These are phyloP conservation scores for Arvicanthis niloticus DNA, from an alignment of 2,113 vertebrate genomes.

Conservation along the genomic window DNA sequence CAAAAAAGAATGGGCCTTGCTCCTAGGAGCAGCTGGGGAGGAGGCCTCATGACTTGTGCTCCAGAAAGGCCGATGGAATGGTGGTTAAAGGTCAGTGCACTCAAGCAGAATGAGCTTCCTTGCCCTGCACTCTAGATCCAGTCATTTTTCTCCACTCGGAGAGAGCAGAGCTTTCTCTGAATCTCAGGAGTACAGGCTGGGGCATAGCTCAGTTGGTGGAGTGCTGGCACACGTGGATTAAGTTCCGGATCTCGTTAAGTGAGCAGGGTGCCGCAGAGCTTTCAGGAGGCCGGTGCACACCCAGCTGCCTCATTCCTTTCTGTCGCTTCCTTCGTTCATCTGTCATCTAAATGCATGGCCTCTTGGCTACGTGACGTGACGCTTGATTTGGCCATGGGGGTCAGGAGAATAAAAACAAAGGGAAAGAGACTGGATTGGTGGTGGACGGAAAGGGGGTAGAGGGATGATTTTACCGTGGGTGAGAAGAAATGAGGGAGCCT, in stretches of 20 bases:
- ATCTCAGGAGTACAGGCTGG: background rate
- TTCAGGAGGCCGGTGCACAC: background rate
- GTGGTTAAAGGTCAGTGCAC: conserved; percentile 22
- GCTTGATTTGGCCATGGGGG: background rate
- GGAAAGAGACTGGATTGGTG: background rate
- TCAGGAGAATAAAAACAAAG: background rate
- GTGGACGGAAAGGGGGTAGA: background rate
- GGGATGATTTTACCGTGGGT: background rate
- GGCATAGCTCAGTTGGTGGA: background rate
- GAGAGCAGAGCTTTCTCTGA: background rate
- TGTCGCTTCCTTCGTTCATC: background rate
- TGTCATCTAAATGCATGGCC: background rate
- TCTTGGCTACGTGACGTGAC: background rate
- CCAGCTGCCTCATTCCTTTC: background rate
- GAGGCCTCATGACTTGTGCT: background rate
- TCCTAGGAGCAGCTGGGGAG: background rate
- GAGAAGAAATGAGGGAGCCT: background rate
- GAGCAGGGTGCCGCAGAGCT: no score
- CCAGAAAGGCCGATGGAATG: conserved; percentile 54
- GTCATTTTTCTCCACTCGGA: background rate
- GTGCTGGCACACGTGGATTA: background rate
- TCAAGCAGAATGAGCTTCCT: background rate
- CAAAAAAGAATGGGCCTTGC: background rate
- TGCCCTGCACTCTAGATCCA: background rate
- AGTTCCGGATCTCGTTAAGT: background rate